Evolutionary conservation across 2,888 invertebrate species (phyloP).

Genomic region (Zygogramma bicolorata): DNA sequence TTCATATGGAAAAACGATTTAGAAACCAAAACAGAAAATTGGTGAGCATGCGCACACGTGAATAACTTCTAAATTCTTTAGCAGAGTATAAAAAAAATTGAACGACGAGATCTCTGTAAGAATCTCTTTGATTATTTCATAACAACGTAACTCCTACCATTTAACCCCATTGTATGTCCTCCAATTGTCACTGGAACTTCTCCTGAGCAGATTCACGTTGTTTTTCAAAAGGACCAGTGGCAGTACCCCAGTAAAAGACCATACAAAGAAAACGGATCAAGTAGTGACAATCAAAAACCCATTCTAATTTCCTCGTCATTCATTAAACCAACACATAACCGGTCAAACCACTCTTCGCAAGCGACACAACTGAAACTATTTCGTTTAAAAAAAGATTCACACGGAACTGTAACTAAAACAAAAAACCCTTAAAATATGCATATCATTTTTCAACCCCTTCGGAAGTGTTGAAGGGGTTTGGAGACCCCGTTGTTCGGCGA

Average conservation of each 20-base stretch:
- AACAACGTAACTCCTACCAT: not conserved
- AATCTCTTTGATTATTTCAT: not conserved
- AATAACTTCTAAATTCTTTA: too few species aligned
- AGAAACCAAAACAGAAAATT: too few species aligned
- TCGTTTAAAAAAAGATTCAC: slow-evolving; percentile 52
- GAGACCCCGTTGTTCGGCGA: slow-evolving; percentile 47
- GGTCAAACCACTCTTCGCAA: slow-evolving; percentile 43
- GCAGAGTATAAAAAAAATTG: too few species aligned
- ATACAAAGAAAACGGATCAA: slow-evolving; percentile 4
- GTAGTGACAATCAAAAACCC: slow-evolving; percentile 37
- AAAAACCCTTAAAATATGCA: slow-evolving; percentile 58
- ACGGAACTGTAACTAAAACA: slow-evolving; percentile 54
- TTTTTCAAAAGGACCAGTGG: not conserved
- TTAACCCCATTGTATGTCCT: too few species aligned
- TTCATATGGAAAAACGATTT: too few species aligned
- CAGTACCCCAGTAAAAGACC: not conserved
- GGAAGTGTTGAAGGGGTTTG: slow-evolving; percentile 43
- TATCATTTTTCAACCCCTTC: slow-evolving; percentile 57
- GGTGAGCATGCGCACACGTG: too few species aligned
- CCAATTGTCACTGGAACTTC: not conserved
- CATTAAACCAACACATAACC: slow-evolving; percentile 36
- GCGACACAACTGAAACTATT: slow-evolving; percentile 42
- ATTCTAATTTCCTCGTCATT: slow-evolving; percentile 38
- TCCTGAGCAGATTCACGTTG: not conserved
- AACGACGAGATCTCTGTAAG: too few species aligned